Base-by-base conservation (phyloP, 1,140 invertebrate genomes). In the Diorhabda sublineata region DNA sequence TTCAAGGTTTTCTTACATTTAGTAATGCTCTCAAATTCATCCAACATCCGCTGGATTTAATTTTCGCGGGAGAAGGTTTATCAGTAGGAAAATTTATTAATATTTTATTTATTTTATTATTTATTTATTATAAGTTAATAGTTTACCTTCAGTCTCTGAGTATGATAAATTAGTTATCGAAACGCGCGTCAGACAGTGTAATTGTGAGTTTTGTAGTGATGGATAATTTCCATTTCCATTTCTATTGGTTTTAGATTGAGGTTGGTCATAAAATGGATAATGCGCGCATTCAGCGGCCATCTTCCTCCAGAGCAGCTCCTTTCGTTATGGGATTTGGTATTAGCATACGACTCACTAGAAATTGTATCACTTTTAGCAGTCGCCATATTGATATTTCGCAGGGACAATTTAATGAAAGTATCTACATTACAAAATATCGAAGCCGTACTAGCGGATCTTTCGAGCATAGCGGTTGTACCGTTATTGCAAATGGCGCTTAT, bases 201-300 rank as follows among this genome's bases (percentile, higher is more conserved):
- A 26, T 26, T 26, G 26, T 26, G 26, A 26, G 26, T 26, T 0
- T 0, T 26, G 26, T 26, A 26, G 26, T 26, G 26, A 26, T 26
- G 26, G 26, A 26, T 26, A 26, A 26, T 26, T 26, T 26, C 26
- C 26, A 26, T 26, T 52, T 52, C 6, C 11, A 59, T 61, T 60
- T 64, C 65, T 41, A 52, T n/a, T 66, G 42, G 66, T 81, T 84
- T 52, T 73, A 94, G 93, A n/a, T 84, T 96, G 45, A 87, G 91
- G 76, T 88, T 98, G 26, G 94, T 96, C 3, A 96, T 98, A 78
- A 97, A 97, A 81, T 98, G 96, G 96, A 81, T 98, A 6, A 96
- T 98, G 87, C 85, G 95, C 71, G 95, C 92, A 2, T 98, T 97
- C 79, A 97, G 95, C 73, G 96, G 96, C 0, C 94, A 96, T 79